A percentile compares a stretch with the other conserved stretches of the same genome.
phyloP scores from a whole-genome alignment of 1,140 invertebrate species.

The Venustaconcha ellipsiformis region DNA sequence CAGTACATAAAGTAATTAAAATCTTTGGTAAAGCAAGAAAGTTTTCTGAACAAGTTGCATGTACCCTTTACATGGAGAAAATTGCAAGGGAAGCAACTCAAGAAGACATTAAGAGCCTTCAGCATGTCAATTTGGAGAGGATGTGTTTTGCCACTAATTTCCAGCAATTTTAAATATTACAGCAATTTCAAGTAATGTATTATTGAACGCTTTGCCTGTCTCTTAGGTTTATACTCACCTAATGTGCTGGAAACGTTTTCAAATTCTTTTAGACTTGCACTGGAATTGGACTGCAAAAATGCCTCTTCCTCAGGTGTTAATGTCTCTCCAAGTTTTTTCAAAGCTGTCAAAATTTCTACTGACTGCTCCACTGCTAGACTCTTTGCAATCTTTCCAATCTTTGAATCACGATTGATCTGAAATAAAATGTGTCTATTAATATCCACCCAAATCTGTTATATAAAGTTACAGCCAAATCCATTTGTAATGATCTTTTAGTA shows the following conservation, averaged over 20 bases:
- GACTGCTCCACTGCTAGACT: slow-evolving; percentile 68
- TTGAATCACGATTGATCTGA: slow-evolving; percentile 70
- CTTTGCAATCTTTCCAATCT: slow-evolving; percentile 69
- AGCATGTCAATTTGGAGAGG: neutral
- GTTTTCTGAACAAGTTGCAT: too few relatives aligned
- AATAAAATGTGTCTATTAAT: slow-evolving; percentile 27
- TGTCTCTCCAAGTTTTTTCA: slow-evolving; percentile 79
- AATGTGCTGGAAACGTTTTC: slow-evolving; percentile 71
- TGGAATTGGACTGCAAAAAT: slow-evolving; percentile 74
- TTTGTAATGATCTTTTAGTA: too few relatives aligned
- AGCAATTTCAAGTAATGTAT: neutral
- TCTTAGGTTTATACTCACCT: slow-evolving; percentile 55
- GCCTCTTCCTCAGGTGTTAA: slow-evolving; percentile 74
- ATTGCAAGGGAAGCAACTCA: neutral
- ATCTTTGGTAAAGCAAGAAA: too few relatives aligned
- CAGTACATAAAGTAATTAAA: too few relatives aligned
- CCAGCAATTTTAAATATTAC: neutral
- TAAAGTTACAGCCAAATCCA: too few relatives aligned
- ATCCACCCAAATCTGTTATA: neutral
- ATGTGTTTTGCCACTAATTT: neutral
- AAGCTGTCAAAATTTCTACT: slow-evolving; percentile 78
- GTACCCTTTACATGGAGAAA: neutral
- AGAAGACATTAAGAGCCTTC: neutral
- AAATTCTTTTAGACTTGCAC: slow-evolving; percentile 72
- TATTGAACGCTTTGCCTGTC: neutral